Percentiles rank a stretch among this genome's conserved stretches.
These are phyloP conservation scores for Drosophila pallidifrons DNA, from an alignment of 1,140 invertebrate genomes.

Conservation along the genomic window DNA sequence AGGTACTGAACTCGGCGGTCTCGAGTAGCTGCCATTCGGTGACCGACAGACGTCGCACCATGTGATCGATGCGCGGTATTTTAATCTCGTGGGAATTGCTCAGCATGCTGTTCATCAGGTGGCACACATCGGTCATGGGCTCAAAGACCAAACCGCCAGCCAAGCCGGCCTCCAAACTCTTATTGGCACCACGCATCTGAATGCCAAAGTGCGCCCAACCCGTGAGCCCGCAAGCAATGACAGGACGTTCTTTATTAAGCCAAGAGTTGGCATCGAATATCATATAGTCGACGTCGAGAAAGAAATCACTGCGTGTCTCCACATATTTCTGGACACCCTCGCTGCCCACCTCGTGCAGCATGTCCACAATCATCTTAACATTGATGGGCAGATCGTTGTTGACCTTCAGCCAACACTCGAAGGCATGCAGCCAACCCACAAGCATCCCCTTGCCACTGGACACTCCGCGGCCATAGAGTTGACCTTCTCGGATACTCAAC, in stretches of 20 bases:
- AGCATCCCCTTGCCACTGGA: conserved; percentile 51
- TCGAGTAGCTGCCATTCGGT: conserved; percentile 45
- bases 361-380: conserved; percentile 49
- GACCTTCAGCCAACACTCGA: conserved; percentile 32
- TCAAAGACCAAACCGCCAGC: conserved; percentile 48
- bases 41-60: background rate
- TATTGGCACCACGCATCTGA: conserved; percentile 28
- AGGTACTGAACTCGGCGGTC: conserved; percentile 25
- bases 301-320: conserved; percentile 12
- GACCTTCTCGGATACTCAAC: background rate
- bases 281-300: conserved; percentile 45
- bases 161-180: conserved; percentile 35
- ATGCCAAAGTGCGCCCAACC: conserved; percentile 47
- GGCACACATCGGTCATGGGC: conserved; percentile 51
- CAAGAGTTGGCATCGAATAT: conserved; percentile 46
- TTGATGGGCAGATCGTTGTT: conserved; percentile 46
- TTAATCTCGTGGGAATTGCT: conserved; percentile 15
- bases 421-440: conserved; percentile 48
- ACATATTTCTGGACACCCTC: conserved; percentile 30
- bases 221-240: conserved; percentile 37
- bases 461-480: conserved; percentile 49
- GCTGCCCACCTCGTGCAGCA: conserved; percentile 46
- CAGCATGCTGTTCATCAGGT: conserved; percentile 47
- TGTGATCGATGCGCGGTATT: conserved; percentile 12
- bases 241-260: conserved; percentile 22